Percentiles rank a stretch among this genome's conserved stretches.
phyloP scores from a whole-genome alignment of 2,113 vertebrate genomes.

The Globicephala melas region DNA sequence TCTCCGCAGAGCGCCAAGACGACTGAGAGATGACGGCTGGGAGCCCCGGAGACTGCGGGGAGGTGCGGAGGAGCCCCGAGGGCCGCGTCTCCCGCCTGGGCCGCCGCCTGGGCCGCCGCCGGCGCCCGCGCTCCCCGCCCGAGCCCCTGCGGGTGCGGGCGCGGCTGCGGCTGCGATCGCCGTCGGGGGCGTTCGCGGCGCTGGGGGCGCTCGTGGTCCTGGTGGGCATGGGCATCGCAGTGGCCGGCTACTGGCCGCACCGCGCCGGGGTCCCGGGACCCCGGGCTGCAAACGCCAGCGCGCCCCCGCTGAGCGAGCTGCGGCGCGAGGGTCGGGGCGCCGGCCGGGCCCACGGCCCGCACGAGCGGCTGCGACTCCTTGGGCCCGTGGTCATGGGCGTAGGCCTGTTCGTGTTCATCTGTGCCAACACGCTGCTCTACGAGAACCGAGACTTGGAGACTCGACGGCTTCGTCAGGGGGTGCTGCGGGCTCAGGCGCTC shows the following conservation, averaged over 20 bases:
- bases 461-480: slow-evolving; percentile 89
- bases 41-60: slow-evolving; percentile 66
- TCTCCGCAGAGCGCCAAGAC: slow-evolving; percentile 65
- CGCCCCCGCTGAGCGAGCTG: slow-evolving; percentile 62
- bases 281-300: slow-evolving; percentile 38
- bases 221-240: slow-evolving; percentile 91
- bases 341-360: slow-evolving; percentile 80
- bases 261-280: slow-evolving; percentile 55
- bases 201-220: slow-evolving; percentile 91
- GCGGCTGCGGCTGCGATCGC: slow-evolving; percentile 92
- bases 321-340: slow-evolving; percentile 81
- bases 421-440: slow-evolving; percentile 97
- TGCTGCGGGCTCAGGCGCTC: slow-evolving; percentile 83
- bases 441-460: slow-evolving; percentile 97
- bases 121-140: slow-evolving; percentile 62
- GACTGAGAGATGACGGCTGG: slow-evolving; percentile 68
- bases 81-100: slow-evolving; percentile 39
- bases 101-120: slow-evolving; percentile 58
- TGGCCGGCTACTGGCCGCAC: slow-evolving; percentile 96
- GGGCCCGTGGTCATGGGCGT: slow-evolving; percentile 98
- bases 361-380: slow-evolving; percentile 92
- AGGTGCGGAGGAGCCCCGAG: slow-evolving; percentile 66
- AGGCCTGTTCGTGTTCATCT: slow-evolving; percentile 97
- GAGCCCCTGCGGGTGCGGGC: slow-evolving; percentile 80
- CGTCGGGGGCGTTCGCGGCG: slow-evolving; percentile 91